Evolutionary conservation across 2,797 vertebrate species (phyloP).

Genomic region (Microhierax caerulescens): DNA sequence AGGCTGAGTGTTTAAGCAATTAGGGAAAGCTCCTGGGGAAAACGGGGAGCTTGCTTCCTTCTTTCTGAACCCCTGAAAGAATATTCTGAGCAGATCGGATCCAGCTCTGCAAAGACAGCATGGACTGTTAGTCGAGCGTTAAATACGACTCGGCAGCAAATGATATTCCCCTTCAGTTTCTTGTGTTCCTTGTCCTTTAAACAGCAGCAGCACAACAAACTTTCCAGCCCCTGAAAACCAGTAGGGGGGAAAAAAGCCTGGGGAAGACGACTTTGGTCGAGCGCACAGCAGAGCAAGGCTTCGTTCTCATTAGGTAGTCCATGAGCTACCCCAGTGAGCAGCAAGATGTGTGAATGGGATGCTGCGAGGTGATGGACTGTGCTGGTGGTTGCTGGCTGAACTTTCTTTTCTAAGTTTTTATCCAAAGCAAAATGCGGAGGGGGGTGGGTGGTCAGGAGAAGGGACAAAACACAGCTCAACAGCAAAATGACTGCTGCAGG

Average conservation of each 20-base stretch:
- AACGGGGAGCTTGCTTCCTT: background rate
- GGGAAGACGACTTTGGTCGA: background rate
- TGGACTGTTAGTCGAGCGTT: background rate
- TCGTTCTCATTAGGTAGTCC: background rate
- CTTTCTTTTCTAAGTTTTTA: background rate
- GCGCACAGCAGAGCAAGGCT: background rate
- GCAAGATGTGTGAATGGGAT: background rate
- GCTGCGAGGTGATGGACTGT: background rate
- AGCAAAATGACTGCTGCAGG: background rate
- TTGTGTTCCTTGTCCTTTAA: background rate
- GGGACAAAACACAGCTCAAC: background rate
- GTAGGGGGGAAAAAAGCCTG: background rate
- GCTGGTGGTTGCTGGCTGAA: background rate
- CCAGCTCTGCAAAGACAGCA: background rate
- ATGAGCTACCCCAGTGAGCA: background rate
- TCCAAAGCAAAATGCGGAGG: background rate
- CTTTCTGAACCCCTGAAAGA: background rate
- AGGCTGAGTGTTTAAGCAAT: background rate
- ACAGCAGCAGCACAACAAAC: background rate
- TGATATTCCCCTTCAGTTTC: background rate
- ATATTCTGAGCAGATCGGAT: background rate
- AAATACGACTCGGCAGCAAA: background rate
- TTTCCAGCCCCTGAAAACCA: background rate
- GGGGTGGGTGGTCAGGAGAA: background rate
- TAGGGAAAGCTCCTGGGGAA: background rate